Evolutionary conservation across 1,140 invertebrate genomes (phyloP), one percentile per base, ranked within the genome.

Genomic region (Calephelis virginiensis): DNA sequence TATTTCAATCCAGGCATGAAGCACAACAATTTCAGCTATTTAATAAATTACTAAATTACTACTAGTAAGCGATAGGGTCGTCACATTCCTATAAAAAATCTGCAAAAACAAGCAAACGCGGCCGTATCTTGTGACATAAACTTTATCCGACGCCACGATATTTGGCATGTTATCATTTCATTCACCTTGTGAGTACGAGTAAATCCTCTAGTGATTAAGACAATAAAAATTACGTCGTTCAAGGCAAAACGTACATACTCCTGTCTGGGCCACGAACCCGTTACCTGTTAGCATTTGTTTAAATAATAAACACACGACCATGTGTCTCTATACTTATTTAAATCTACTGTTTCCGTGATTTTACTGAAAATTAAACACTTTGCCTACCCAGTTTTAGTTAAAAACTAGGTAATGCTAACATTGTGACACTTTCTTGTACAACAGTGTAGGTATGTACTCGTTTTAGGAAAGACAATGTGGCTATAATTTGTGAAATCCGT

Each of bases 281-380:
- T 53, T 53, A 53, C 50, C 50, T 28, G 28, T 53, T 53, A 53
- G 14, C 50, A 53, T 53, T 14, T 53, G 50, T 53, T 53, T 53
- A 53, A 53, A 53, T 43, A 43, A 43, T 53, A 53, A 53, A 53
- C 10, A 11, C 50, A 53, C 14, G 13, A 10, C 50, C 14, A 17
- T 28, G 50, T 53, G 17, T 17, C 17, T 1, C 2, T 17, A 28
- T 53, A 53, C 50, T 53, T 5, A 49, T 53, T 17, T 28, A 5
- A 53, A 53, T 53, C 9, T 28, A 10, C 10, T 17, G 17, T 28
- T 53, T 53, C 50, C 50, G 50, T 28, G 17, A 17, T 53, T 53
- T 43, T 43, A 43, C 40, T 43, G 40, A 9, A 43, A 43, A 43
- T 43, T 43, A 43, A 43, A 43, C 38, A 40, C 4, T 40, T 40